These are phyloP conservation scores for Limnodromus scolopaceus DNA, from an alignment of 2,797 vertebrate species.

Conservation along the genomic window DNA sequence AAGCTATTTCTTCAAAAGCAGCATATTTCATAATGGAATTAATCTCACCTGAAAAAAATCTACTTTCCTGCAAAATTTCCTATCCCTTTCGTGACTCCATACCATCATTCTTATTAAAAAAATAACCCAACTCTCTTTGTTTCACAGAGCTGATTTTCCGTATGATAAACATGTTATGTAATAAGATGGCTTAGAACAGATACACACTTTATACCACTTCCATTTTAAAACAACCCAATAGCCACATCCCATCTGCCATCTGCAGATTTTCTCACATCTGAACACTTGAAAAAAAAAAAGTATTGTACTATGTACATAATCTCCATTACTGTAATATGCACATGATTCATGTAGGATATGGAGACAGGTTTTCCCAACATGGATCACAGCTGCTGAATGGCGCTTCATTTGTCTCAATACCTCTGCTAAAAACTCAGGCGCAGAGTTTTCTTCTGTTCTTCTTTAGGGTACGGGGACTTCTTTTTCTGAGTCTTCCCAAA, in stretches of 20 bases:
- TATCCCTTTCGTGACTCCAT: not conserved
- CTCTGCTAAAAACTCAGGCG: not conserved
- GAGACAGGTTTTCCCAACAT: not conserved
- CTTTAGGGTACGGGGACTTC: not conserved
- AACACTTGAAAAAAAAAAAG: not conserved
- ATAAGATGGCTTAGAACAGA: not conserved
- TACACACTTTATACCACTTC: not conserved
- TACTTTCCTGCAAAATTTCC: not conserved
- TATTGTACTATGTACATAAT: not conserved
- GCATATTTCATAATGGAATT: not conserved
- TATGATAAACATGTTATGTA: not conserved
- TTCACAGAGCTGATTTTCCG: slow-evolving; percentile 7
- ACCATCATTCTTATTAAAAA: not conserved
- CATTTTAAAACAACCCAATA: not conserved
- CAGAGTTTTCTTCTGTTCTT: not conserved
- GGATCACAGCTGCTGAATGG: not conserved
- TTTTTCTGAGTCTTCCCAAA: not conserved
- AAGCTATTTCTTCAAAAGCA: not conserved
- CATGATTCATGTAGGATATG: not conserved
- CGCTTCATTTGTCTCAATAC: not conserved
- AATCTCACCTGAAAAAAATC: slow-evolving; percentile 1
- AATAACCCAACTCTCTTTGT: not conserved
- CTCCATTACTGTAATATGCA: not conserved
- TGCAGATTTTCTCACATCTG: not conserved
- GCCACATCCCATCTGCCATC: not conserved